These are phyloP conservation scores for Microtus montanus DNA, from an alignment of 2,113 vertebrate species.

Conservation along the genomic window DNA sequence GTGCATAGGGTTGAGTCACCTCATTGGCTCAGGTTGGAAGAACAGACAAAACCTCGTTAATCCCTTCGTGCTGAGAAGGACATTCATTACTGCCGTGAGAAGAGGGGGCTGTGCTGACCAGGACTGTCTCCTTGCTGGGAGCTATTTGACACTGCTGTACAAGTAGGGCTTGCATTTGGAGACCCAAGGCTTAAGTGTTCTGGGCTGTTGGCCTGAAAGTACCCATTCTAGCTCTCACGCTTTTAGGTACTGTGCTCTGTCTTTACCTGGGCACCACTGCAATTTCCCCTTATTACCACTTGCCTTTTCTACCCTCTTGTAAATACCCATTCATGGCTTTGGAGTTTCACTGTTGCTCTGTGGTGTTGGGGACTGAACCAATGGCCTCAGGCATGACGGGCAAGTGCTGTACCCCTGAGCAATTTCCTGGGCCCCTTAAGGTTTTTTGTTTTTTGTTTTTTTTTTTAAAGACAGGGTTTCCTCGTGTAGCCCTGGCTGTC, in stretches of 20 bases:
- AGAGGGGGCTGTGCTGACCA: not conserved
- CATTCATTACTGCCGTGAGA: not conserved
- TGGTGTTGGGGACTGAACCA: not conserved
- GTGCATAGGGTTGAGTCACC: not conserved
- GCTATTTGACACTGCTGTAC: not conserved
- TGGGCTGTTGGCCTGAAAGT: not conserved
- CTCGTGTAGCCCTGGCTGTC: not conserved
- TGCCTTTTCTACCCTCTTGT: not conserved
- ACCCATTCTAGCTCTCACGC: not conserved
- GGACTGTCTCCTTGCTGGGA: not conserved
- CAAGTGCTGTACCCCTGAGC: not conserved
- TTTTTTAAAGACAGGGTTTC: not conserved
- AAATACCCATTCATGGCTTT: not conserved
- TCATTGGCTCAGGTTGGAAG: not conserved
- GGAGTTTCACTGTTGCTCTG: not conserved
- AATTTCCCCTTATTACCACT: not conserved
- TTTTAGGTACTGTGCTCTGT: not conserved
- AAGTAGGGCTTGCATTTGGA: not conserved
- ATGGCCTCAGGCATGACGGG: not conserved
- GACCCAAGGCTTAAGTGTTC: not conserved
- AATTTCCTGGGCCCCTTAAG: not conserved
- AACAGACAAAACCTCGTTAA: not conserved
- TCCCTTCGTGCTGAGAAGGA: too few relatives aligned
- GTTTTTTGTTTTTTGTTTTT: too few relatives aligned
- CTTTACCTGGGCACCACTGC: not conserved